These are phyloP conservation scores for Stramonita haemastoma DNA, from an alignment of 2,888 invertebrate species.

Conservation along the genomic window DNA sequence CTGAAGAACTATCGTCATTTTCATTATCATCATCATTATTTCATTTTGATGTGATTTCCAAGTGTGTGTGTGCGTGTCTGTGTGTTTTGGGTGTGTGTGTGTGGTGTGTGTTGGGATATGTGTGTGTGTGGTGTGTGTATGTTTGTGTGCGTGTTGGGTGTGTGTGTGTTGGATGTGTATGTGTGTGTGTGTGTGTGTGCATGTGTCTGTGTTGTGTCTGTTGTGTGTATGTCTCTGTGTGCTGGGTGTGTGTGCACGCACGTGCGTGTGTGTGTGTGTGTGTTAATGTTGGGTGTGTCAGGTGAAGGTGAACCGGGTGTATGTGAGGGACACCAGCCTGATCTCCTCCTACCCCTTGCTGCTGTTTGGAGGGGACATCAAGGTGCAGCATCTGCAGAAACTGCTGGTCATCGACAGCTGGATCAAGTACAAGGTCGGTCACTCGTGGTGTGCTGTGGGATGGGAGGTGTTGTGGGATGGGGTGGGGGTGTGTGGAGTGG, in stretches of 20 bases:
- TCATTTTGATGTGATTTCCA: too few relatives aligned
- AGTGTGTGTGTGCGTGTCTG: neutral
- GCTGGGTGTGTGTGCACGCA: constrained; percentile 44
- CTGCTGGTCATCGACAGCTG: constrained; percentile 78
- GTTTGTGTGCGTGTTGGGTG: neutral
- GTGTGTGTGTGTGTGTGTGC: constrained; percentile 19
- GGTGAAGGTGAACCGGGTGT: constrained; percentile 79
- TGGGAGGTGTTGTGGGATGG: too few relatives aligned
- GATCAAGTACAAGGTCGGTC: constrained; percentile 76
- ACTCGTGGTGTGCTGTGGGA: neutral
- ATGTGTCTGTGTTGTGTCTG: neutral
- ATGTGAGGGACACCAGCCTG: constrained; percentile 88
- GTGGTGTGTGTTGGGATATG: too few relatives aligned
- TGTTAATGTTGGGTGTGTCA: constrained; percentile 32
- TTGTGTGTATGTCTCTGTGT: neutral
- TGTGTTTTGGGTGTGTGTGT: neutral
- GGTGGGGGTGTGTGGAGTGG: too few relatives aligned
- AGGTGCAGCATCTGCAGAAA: constrained; percentile 67
- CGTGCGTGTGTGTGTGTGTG: neutral
- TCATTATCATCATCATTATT: too few relatives aligned
- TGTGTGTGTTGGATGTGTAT: neutral
- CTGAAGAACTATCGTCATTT: too few relatives aligned
- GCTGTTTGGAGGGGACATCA: constrained; percentile 88
- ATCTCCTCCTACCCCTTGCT: constrained; percentile 89
- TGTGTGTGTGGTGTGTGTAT: too few relatives aligned